These are phyloP conservation scores for Pomatorhinus ruficollis DNA, from an alignment of 2,113 vertebrate species.

Conservation along the genomic window DNA sequence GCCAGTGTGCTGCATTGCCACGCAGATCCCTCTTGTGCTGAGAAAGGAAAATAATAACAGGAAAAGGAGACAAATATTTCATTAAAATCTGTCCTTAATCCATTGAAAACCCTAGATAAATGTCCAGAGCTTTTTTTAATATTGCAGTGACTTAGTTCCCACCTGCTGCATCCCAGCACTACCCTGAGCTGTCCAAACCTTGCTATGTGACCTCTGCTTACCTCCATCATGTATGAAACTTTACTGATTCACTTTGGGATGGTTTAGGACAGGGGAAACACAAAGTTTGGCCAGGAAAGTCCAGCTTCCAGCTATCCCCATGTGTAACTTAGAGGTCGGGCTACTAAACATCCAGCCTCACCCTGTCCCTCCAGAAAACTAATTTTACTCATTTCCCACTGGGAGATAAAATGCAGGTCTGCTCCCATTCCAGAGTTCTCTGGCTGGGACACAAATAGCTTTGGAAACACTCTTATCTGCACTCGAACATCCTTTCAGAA, in stretches of 20 bases:
- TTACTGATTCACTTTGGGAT: neutral
- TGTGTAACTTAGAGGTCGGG: neutral
- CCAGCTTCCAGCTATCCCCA: neutral
- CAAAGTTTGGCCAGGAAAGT: neutral
- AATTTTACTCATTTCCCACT: conserved; percentile 50
- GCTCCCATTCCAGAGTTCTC: conserved; percentile 7
- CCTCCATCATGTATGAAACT: neutral
- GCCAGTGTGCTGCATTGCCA: neutral
- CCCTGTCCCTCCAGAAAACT: conserved; percentile 41
- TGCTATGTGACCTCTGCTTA: neutral
- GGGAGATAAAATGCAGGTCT: conserved; percentile 55
- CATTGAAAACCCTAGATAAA: neutral
- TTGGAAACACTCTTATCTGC: conserved; percentile 40
- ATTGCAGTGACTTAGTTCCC: neutral
- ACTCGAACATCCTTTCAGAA: neutral
- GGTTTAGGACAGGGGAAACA: neutral
- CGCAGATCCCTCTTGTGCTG: neutral
- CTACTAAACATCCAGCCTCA: neutral
- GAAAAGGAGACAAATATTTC: neutral
- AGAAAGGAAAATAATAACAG: neutral
- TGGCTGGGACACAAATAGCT: conserved; percentile 43
- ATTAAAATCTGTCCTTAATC: neutral
- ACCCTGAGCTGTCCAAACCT: neutral
- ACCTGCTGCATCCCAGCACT: neutral
- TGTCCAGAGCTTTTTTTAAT: neutral